Evolutionary conservation across 2,797 vertebrate species (phyloP), one percentile per base, ranked within the genome.

Genomic region (Pachyuromys duprasi): DNA sequence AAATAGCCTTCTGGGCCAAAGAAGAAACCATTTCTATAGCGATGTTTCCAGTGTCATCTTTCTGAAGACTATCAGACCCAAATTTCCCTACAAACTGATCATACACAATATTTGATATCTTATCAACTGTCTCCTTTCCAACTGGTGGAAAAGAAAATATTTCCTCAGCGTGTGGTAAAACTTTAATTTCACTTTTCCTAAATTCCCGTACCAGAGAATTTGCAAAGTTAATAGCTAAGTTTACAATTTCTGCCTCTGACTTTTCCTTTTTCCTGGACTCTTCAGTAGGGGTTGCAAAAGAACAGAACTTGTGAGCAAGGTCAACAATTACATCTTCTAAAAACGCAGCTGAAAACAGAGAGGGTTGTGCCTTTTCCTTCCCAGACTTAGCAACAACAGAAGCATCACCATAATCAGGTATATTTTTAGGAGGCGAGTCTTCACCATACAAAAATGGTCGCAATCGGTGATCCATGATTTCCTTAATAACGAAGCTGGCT

Each of bases 241-340:
- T 89, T 80, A 93, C 72, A 78, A 93, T 75, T 53, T 97, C 94
- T n/a, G 81, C 8, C 26, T 97, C 96, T 72, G 92, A 15, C 22
- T 63, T 89, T 86, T 95, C 63, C 33, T 76, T 90, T 78, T 78
- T 60, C 80, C 96, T 91, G 67, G 86, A 72, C 57, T 90, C 74
- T 95, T 95, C 55, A 79, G 39, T 53, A 57, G 87, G 65, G 94
- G 42, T 79, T 94, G 93, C 88, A 53, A 97, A 86, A 96, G 82
- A 95, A 95, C 72, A 97, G 90, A 97, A 97, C 94, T 97, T 98
- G n/a, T 11, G 86, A 92, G 96, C 96, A 75, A 98, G 97, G 80
- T 95, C 92, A 91, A 97, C 95, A 15, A 98, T 94, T 67, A 97
- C 42, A 36, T 98, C 97, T 93, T 98, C 98, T 65, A 98, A 89